Percentiles rank a stretch among this genome's conserved stretches.
Conservation (phyloP, 2,113 vertebrate genomes). For the human region DNA sequence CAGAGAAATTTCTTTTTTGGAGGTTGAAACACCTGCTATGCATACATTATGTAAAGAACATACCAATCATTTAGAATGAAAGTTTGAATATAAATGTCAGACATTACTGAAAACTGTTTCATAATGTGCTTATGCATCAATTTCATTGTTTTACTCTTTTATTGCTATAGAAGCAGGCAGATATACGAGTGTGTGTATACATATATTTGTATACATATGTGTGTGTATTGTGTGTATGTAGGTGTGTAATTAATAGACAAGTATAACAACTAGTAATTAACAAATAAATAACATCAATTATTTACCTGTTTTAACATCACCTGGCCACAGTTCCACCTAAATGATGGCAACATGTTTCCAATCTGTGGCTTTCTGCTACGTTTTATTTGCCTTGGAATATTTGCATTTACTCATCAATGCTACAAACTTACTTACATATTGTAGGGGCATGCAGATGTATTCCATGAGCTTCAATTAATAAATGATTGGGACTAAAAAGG, state of each 20-base stretch:
- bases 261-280: not conserved
- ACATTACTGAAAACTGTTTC: constrained; percentile 24
- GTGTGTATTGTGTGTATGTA: too few relatives aligned
- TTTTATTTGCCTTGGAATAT: not conserved
- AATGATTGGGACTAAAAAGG: not conserved
- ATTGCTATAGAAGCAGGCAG: not conserved
- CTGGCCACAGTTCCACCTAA: not conserved
- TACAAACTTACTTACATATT: not conserved
- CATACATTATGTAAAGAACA: constrained; percentile 63
- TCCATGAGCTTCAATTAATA: not conserved
- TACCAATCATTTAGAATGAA: constrained; percentile 60
- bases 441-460: not conserved
- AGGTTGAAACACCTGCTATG: constrained; percentile 57
- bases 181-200: not conserved
- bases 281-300: not conserved
- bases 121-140: constrained; percentile 11
- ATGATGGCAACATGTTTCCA: not conserved
- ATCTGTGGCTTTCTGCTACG: not conserved
- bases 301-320: not conserved
- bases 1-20: constrained; percentile 39
- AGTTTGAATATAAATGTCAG: constrained; percentile 52
- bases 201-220: too few relatives aligned
- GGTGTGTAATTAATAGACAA: not conserved
- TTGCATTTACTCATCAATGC: not conserved
- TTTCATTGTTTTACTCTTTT: constrained; percentile 36